Evolutionary conservation across 2,888 invertebrate species (phyloP), one percentile per base, ranked within the genome.

Genomic region (Crepidodera aurea): DNA sequence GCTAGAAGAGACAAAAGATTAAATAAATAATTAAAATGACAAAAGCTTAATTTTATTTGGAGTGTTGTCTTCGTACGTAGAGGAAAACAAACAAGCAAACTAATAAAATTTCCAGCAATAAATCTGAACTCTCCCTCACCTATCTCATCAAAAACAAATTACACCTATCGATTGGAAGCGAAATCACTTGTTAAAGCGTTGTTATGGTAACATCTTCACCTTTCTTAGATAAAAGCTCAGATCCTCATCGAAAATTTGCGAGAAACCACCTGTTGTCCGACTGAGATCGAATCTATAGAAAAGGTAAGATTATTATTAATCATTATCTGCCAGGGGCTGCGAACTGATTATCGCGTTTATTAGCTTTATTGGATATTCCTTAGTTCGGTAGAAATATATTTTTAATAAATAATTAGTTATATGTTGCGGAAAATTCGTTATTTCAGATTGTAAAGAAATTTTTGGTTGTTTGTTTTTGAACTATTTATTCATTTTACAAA

Each of bases 181-280:
- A 48, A 66, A 59, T 64, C 42, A 59, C 65, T 67, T 60, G 62
- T 62, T 64, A 60, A 56, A 58, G 19, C 60, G 67, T 67, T 63
- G 67, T 65, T 65, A 67, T 67, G 62, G 67, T 37, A 67, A 67
- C 67, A 51, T 16, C 51, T 22, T 7, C 15, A 25, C 48, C 19
- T 48, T 55, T 44, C 37, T 40, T 46, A 54, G 61, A 64, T 64
- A 64, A 66, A 66, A 63, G 58, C 87, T 0, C 88, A 8, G 22
- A 48, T 48, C 88, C 0, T 88, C 87, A 74, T 87, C 86, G 0
- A 88, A 88, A 44, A 32, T 25, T 12, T 19, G 16, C 27, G 16
- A 89, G 16, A 58, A 60, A 62, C 51, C 54, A 60, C 54, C 53
- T 62, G 65, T 57, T 65, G 15, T n/a, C 50, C 40, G 16, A 16